Base-by-base conservation (phyloP, 1,140 invertebrate genomes). In the Caenorhabditis latens region DNA sequence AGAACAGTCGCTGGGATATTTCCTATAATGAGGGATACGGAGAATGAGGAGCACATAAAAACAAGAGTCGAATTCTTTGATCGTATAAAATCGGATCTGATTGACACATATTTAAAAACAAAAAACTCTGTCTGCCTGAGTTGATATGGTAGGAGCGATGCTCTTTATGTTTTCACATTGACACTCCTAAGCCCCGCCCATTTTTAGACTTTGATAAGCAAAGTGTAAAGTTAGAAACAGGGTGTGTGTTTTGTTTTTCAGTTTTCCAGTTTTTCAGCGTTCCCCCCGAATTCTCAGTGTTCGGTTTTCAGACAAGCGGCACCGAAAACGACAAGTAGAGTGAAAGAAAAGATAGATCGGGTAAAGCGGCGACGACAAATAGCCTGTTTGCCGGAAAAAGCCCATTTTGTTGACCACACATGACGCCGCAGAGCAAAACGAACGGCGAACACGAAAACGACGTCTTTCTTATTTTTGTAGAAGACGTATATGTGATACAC, bases 371-470 rank as follows among this genome's bases (percentile, higher is more conserved):
- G 61, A 9, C 71, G 71, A 79, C 46, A 50, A 79, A 79, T 53
- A 79, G 71, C 46, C 71, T 79, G 46, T 79, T 79, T 79, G 43
- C 46, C 71, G 71, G 71, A 79, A 79, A 79, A 79, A n/a, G 71
- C 46, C 46, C 71, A 50, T 79, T 79, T 79, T 79, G 71, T 79
- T 79, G 71, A 79, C 71, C 71, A 79, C 71, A 50, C 71, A 79
- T 50, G 65, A 71, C 65, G 65, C 40, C 32, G 63, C 42, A 19
- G 19, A 71, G 65, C 42, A 71, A 79, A 48, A 79, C 71, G 42
- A 43, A 71, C 65, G 65, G 24, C 11, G 40, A 79, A 9, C 71
- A 79, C 46, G 21, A 46, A 46, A n/a, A n/a, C n/a, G 43, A 50
- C 71, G 71, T 43, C 40, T 9, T 40, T 46, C 19, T 79, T 79